Evolutionary conservation across 2,797 vertebrate species (phyloP), one percentile per base, ranked within the genome.

Genomic region (Poeciliopsis infans): DNA sequence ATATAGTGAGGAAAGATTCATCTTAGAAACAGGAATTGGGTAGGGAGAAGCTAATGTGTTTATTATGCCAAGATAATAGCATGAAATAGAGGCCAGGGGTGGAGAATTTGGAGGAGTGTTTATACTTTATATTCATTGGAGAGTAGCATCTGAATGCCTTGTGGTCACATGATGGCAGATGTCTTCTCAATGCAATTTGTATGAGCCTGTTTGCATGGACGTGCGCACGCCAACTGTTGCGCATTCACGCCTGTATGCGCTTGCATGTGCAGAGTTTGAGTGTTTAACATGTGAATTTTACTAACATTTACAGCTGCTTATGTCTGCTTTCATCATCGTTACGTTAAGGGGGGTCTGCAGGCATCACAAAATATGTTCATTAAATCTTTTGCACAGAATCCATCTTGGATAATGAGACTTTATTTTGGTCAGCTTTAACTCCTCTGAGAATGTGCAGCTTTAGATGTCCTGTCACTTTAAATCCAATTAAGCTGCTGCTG

Each of bases 41-140:
- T 83, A 90, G 90, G 86, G 91, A 88, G 92, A 92, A 87, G 91
- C 91, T 94, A 95, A 96, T 94, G 93, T 95, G 93, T 95, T 95
- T 95, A 96, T 96, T 96, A 96, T 96, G 93, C 95, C 89, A 90
- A 94, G 93, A 94, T 95, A 95, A 96, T 94, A 90, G 91, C 89
- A 87, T 92, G 94, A 95, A 94, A 95, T 94, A 92, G 92, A 93
- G 94, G 92, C 92, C 93, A 94, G 88, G 87, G 93, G 93, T 94
- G 92, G 88, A 85, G 82, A 89, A 92, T 93, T 88, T 92, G 87
- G 90, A 93, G 91, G 90, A 93, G 90, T 93, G 93, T 94, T 95
- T 92, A 92, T 92, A 95, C 93, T 96, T 95, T 94, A 94, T 95
- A 95, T 94, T 95, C 94, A 95, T 95, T 94, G 94, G 87, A 92